Percentiles rank a stretch among this genome's conserved stretches.
Conservation (phyloP, 2,888 invertebrate species). For the Scaptodrosophila latifasciaeformis region DNA sequence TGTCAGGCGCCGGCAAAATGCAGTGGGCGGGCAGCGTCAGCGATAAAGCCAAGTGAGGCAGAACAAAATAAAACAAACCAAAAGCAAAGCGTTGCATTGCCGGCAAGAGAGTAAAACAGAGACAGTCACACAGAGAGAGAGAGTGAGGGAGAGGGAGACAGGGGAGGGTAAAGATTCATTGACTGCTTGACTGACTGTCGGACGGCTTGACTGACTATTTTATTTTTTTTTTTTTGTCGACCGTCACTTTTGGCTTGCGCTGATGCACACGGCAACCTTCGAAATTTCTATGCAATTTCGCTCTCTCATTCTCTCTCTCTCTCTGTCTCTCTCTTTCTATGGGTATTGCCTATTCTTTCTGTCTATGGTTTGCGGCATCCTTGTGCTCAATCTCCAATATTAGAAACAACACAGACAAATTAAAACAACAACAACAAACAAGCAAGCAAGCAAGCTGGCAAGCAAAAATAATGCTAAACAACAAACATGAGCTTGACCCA, state of each 20-base stretch:
- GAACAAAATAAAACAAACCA: slow-evolving; percentile 42
- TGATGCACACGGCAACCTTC: slow-evolving; percentile 38
- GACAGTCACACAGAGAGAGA: slow-evolving; percentile 12
- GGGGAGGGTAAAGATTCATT: slow-evolving; percentile 3
- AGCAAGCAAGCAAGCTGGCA: not conserved
- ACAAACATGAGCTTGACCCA: slow-evolving; percentile 66
- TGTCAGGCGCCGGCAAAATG: slow-evolving; percentile 57
- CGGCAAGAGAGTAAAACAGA: slow-evolving; percentile 3
- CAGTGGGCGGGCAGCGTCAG: slow-evolving; percentile 49
- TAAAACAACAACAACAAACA: slow-evolving; percentile 17
- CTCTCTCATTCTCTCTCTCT: slow-evolving; percentile 33
- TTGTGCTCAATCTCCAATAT: slow-evolving; percentile 72
- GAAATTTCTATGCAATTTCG: slow-evolving; percentile 54
- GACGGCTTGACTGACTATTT: not conserved
- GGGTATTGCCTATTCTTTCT: slow-evolving; percentile 29
- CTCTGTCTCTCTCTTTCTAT: slow-evolving; percentile 4
- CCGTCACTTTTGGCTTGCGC: slow-evolving; percentile 3
- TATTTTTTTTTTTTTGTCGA: not conserved
- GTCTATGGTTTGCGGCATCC: no score
- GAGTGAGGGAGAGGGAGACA: slow-evolving; percentile 12
- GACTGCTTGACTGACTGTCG: not conserved
- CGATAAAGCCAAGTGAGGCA: slow-evolving; percentile 60
- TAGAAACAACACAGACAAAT: slow-evolving; percentile 64
- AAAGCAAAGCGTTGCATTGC: slow-evolving; percentile 12
- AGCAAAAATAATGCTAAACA: slow-evolving; percentile 18